phyloP scores from a whole-genome alignment of 2,797 vertebrate species.

The Gallinago solitaria region DNA sequence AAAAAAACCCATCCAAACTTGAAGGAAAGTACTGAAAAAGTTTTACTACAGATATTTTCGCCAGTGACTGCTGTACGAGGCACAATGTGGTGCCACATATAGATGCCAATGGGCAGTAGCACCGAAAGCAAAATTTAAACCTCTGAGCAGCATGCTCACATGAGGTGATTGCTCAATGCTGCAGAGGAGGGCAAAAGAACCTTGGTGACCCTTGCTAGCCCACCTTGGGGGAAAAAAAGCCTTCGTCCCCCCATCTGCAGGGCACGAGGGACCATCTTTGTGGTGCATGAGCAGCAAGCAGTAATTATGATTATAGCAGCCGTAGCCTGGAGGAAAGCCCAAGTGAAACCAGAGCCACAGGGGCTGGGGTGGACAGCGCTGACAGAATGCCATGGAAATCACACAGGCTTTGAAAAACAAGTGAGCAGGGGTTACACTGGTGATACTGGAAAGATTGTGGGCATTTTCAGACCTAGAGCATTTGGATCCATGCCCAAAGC shows the following conservation, averaged over 20 bases:
- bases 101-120: not conserved
- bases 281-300: no score
- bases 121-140: not conserved
- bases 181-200: not conserved
- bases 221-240: no score
- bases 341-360: not conserved
- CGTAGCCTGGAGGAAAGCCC: not conserved
- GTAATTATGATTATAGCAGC: not conserved
- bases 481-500: not conserved
- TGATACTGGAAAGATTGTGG: not conserved
- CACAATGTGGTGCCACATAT: not conserved
- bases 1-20: accelerated
- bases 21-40: not conserved
- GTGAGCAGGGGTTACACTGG: not conserved
- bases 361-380: not conserved
- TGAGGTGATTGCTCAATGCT: not conserved
- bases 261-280: no score
- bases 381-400: not conserved
- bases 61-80: not conserved
- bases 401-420: not conserved
- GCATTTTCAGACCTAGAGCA: not conserved
- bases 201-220: no score
- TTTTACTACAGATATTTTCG: not conserved
- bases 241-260: no score
- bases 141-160: not conserved